Conservation (phyloP, 2,113 vertebrate genomes). For the Platichthys stellatus region DNA sequence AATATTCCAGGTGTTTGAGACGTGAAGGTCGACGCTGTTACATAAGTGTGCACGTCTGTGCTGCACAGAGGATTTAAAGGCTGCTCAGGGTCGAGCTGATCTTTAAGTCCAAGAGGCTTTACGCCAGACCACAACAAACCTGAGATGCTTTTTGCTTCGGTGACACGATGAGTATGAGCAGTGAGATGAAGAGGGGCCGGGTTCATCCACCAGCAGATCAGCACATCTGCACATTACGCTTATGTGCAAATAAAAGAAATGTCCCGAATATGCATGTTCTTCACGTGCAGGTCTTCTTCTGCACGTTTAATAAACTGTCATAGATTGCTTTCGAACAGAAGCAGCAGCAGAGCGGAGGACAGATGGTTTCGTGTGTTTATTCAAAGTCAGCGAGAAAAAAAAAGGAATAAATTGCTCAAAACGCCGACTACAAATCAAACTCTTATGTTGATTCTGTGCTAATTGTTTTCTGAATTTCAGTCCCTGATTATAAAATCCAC, state of each 20-base stretch:
- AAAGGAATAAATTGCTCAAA: slow-evolving; percentile 29
- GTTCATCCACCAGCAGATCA: background rate
- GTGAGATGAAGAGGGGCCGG: slow-evolving; percentile 3
- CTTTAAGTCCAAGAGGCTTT: slow-evolving; percentile 80
- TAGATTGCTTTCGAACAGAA: no score
- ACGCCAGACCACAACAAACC: slow-evolving; percentile 73
- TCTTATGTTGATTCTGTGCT: slow-evolving; percentile 31
- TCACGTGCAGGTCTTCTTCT: no score
- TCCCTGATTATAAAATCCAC: slow-evolving; percentile 21
- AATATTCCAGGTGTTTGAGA: slow-evolving; percentile 49
- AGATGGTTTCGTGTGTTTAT: slow-evolving; percentile 27
- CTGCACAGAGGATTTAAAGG: slow-evolving; percentile 72
- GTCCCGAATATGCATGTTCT: no score
- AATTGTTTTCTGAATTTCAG: slow-evolving; percentile 31
- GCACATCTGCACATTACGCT: background rate
- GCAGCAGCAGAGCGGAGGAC: background rate
- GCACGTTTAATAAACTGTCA: no score
- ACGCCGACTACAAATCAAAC: slow-evolving; percentile 16
- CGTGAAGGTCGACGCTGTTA: slow-evolving; percentile 61
- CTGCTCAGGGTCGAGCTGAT: slow-evolving; percentile 59
- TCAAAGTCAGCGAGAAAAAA: slow-evolving; percentile 21
- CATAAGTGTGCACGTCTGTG: slow-evolving; percentile 73
- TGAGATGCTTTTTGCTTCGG: slow-evolving; percentile 43
- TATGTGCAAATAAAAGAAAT: background rate
- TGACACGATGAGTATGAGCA: slow-evolving; percentile 30